Conservation (phyloP, 2,888 invertebrate genomes). For the Noctua comes region DNA sequence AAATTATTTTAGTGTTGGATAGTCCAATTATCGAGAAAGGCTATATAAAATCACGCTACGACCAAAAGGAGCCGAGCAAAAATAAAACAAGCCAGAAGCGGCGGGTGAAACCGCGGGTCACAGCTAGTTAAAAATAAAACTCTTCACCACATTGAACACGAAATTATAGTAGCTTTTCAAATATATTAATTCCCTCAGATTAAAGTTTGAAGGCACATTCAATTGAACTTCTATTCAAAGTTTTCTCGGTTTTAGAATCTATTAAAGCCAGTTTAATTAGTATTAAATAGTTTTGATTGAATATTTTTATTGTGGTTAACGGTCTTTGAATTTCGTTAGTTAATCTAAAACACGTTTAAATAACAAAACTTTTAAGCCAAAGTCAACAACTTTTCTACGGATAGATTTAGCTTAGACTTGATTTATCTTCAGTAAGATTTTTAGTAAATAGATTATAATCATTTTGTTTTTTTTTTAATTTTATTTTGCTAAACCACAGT, state of each 20-base stretch:
- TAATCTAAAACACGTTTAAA: slow-evolving; percentile 3
- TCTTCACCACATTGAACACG: neutral
- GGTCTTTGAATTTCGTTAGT: neutral
- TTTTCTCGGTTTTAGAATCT: neutral
- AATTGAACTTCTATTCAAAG: neutral
- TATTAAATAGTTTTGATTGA: neutral
- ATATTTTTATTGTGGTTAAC: slow-evolving; percentile 7
- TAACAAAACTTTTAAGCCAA: neutral
- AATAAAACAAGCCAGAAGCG: too few species aligned
- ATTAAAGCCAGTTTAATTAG: slow-evolving; percentile 1
- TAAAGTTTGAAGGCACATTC: neutral
- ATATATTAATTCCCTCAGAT: neutral
- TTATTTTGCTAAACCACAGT: neutral
- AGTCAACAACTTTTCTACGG: too few species aligned
- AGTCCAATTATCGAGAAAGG: too few species aligned
- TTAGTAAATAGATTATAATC: neutral
- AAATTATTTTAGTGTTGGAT: too few species aligned
- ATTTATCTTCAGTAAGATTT: neutral
- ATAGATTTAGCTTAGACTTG: too few species aligned
- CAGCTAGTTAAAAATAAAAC: neutral
- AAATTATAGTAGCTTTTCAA: neutral
- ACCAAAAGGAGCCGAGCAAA: too few species aligned
- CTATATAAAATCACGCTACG: too few species aligned
- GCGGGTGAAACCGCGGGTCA: too few species aligned
- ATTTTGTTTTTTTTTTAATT: neutral